Evolutionary conservation across 1,140 invertebrate genomes (phyloP), one percentile per base, ranked within the genome.

Genomic region (Aphaenogaster ashmeadi): DNA sequence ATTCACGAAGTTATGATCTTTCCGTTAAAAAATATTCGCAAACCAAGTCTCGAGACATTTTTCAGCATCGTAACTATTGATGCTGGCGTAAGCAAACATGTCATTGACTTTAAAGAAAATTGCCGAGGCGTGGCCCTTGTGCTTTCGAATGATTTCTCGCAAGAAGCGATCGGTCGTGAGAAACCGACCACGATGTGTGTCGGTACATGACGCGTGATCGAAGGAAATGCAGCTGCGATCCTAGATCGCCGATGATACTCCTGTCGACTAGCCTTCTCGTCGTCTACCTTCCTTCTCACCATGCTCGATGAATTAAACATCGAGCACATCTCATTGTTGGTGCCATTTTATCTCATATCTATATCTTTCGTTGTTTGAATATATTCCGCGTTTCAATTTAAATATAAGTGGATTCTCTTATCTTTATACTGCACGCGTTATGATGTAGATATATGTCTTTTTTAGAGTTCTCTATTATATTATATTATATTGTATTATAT

Each of bases 301-400:
- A 4, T 52, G 9, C 52, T 9, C 52, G 13, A 72, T 83, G 67
- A 83, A 83, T 83, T 83, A 27, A 27, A 27, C 80, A 83, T 83
- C 38, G 54, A 58, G 15, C 60, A 44, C 60, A 15, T 69, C 9
- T 13, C 52, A 47, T 33, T 60, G 52, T 13, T 67, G 38, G n/a
- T 41, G 44, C n/a, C 44, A 50, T 60, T 58, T 83, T 74, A 74
- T 83, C 80, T 67, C 15, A 47, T 58, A 83, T 83, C 80, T 74
- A 83, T 60, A 47, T 36, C 38, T 7, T 18, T 21, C 21, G 18
- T 21, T 41, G 18, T 58, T 18, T 71, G 21, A 3, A 50, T 41
- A 67, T 52, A 81, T 58, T 72, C 11, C 15, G 66, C 27, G 8
- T 3, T 11, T 41, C 21, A 15, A 72, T 72, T 74, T 47, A 15